Evolutionary conservation across 1,140 invertebrate species (phyloP).

Genomic region (Cherax destructor): DNA sequence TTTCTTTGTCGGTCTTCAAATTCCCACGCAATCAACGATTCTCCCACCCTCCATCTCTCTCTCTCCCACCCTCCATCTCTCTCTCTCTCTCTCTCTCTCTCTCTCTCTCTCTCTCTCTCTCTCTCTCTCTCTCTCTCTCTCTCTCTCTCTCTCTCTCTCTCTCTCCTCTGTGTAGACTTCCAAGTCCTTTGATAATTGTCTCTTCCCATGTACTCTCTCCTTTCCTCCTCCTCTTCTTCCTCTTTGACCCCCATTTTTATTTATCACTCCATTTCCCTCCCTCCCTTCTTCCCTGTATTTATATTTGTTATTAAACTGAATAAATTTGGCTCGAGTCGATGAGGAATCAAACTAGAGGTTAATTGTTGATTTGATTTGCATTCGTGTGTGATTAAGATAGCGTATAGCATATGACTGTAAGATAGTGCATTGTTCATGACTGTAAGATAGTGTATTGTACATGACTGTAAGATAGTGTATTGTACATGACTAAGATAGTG

Average conservation of each 20-base stretch:
- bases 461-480: no score
- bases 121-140: conserved; percentile 28
- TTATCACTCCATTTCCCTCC: not conserved
- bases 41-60: conserved; percentile 35
- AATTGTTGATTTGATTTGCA: no score
- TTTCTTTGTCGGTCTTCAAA: conserved; percentile 65
- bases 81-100: conserved; percentile 45
- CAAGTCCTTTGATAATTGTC: not conserved
- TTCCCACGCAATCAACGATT: conserved; percentile 63
- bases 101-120: conserved; percentile 45
- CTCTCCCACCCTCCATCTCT: conserved; percentile 36
- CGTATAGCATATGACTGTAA: no score
- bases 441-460: no score
- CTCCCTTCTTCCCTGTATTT: no score
- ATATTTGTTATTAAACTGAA: no score
- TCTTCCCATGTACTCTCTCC: not conserved
- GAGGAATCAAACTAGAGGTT: no score
- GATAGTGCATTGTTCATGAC: no score
- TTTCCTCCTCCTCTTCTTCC: not conserved
- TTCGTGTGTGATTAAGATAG: no score
- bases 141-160: not conserved
- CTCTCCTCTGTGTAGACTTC: not conserved
- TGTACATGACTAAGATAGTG: no score
- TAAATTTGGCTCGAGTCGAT: no score
- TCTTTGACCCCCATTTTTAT: not conserved